These are phyloP conservation scores for Alloplasta piceator DNA, from an alignment of 2,888 invertebrate species.

Conservation along the genomic window DNA sequence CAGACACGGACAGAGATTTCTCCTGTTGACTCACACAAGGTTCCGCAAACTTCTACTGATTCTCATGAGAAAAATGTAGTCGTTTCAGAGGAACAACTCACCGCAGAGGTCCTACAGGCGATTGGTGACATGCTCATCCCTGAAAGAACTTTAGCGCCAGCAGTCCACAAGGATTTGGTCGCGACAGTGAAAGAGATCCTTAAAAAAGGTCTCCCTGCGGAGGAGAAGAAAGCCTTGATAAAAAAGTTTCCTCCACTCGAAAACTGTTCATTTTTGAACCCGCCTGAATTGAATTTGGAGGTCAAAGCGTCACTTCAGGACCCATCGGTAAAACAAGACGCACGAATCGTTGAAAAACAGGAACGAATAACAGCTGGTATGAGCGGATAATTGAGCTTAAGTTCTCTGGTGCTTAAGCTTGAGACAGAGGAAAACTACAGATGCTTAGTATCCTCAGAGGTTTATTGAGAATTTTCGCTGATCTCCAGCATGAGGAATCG, in stretches of 20 bases:
- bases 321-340: constrained; percentile 22
- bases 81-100: constrained; percentile 1
- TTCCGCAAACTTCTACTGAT: not conserved
- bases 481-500: constrained; percentile 52
- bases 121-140: constrained; percentile 30
- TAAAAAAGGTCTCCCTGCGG: too few species aligned
- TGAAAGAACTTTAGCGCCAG: too few species aligned
- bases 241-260: too few species aligned
- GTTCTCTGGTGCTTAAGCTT: not conserved
- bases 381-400: constrained; percentile 9
- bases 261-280: constrained; percentile 16
- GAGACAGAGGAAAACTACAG: not conserved
- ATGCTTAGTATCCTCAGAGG: constrained; percentile 25
- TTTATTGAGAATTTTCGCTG: constrained; percentile 38
- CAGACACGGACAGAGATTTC: too few species aligned
- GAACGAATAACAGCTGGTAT: constrained; percentile 29
- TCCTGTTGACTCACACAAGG: constrained; percentile 25
- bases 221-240: too few species aligned
- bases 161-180: too few species aligned
- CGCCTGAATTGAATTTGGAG: constrained; percentile 40
- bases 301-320: constrained; percentile 19
- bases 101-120: constrained; percentile 26
- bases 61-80: too few species aligned
- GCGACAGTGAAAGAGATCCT: too few species aligned
- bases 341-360: constrained; percentile 38